These are phyloP conservation scores for Tribolium castaneum DNA, from an alignment of 1,140 invertebrate species.

Conservation along the genomic window DNA sequence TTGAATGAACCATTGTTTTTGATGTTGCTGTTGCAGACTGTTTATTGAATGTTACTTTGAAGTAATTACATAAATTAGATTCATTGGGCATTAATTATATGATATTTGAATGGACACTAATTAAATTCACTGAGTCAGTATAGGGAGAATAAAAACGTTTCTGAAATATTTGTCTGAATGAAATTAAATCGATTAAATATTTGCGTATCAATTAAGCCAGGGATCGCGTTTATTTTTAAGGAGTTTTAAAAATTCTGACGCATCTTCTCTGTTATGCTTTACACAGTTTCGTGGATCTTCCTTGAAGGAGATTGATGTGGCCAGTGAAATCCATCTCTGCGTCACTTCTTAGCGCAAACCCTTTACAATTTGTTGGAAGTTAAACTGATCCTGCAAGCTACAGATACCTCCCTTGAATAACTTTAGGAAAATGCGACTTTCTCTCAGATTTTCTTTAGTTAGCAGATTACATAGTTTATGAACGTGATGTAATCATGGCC, in stretches of 20 bases:
- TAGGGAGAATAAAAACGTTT: no score
- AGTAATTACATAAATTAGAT: no score
- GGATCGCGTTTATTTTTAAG: background rate
- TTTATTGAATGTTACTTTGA: no score
- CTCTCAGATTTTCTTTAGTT: background rate
- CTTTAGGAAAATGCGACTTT: background rate
- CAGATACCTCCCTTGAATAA: background rate
- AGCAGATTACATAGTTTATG: background rate
- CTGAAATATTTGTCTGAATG: no score
- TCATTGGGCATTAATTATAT: no score
- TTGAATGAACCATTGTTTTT: no score
- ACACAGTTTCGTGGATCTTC: background rate
- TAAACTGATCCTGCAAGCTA: background rate
- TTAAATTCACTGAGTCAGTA: no score
- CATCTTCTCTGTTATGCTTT: background rate
- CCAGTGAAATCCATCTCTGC: background rate
- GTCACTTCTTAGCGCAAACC: background rate
- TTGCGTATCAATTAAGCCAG: background rate
- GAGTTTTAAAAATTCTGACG: background rate
- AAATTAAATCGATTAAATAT: background rate
- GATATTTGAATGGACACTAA: background rate
- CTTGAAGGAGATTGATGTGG: background rate
- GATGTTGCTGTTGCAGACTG: no score
- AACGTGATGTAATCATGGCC: background rate
- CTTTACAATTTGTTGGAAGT: background rate